Percentiles rank a stretch among this genome's conserved stretches.
These are phyloP conservation scores for Crambe crambe DNA, from an alignment of 37 sponge, comb jelly and placozoan genomes.

Conservation along the genomic window DNA sequence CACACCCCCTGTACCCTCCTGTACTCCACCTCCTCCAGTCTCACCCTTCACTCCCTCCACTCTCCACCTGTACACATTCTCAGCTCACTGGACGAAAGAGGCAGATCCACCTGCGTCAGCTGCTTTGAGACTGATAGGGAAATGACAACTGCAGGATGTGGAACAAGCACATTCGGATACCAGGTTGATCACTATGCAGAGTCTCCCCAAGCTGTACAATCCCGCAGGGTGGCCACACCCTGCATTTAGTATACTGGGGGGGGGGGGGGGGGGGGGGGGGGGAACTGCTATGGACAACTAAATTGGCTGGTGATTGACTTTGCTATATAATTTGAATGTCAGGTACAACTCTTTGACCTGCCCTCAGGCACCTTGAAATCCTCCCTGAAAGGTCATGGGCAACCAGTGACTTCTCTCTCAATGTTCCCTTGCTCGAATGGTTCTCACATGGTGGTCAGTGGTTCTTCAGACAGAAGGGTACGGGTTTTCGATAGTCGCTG, in stretches of 20 bases:
- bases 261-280: background rate
- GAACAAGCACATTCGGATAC: constrained; percentile 47
- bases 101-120: constrained; percentile 24
- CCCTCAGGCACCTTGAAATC: constrained; percentile 4
- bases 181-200: too few species aligned
- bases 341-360: constrained; percentile 61
- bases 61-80: constrained; percentile 42
- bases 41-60: constrained; percentile 32
- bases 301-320: background rate
- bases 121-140: constrained; percentile 25
- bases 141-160: constrained; percentile 42
- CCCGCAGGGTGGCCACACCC: too few species aligned
- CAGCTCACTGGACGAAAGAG: constrained; percentile 10
- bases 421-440: background rate
- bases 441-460: constrained; percentile 44
- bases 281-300: background rate
- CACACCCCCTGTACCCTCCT: constrained; percentile 14
- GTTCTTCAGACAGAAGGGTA: constrained; percentile 64
- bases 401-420: constrained; percentile 28
- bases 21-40: constrained; percentile 51
- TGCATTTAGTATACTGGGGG: background rate
- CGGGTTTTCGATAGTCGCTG: constrained; percentile 48
- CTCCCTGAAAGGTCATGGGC: constrained; percentile 33
- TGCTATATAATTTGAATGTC: background rate
- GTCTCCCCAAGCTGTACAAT: too few species aligned